Conservation (phyloP, 2,113 vertebrate genomes). For the Nestor notabilis region DNA sequence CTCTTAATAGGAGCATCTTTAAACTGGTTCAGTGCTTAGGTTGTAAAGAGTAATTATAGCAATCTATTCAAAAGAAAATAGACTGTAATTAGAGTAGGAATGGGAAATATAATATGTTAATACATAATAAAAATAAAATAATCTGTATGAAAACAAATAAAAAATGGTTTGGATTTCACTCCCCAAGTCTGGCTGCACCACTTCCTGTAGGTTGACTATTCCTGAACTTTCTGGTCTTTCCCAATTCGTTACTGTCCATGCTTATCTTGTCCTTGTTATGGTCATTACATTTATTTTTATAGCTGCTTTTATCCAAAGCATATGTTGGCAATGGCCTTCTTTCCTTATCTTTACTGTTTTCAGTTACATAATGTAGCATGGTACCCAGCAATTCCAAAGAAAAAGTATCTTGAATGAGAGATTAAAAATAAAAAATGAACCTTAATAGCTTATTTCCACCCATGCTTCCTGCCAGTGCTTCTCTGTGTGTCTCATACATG, state of each 20-base stretch:
- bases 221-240: neutral
- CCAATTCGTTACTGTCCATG: neutral
- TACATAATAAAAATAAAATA: neutral
- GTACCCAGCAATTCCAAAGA: neutral
- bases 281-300: neutral
- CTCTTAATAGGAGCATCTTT: neutral
- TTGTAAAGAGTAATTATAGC: neutral
- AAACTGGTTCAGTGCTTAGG: neutral
- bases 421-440: slow-evolving; percentile 31
- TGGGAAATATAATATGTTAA: neutral
- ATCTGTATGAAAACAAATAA: neutral
- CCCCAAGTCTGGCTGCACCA: neutral
- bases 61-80: neutral
- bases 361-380: neutral
- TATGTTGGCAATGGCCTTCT: neutral
- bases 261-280: neutral
- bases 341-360: slow-evolving; percentile 3
- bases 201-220: neutral
- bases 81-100: neutral
- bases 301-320: slow-evolving; percentile 4
- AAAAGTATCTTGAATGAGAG: neutral
- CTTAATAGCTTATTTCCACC: neutral
- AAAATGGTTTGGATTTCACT: neutral
- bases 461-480: neutral
- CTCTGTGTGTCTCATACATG: neutral